Base-by-base conservation (phyloP, 35 echinoderm and acorn worm species). In the Eucidaris tribuloides region DNA sequence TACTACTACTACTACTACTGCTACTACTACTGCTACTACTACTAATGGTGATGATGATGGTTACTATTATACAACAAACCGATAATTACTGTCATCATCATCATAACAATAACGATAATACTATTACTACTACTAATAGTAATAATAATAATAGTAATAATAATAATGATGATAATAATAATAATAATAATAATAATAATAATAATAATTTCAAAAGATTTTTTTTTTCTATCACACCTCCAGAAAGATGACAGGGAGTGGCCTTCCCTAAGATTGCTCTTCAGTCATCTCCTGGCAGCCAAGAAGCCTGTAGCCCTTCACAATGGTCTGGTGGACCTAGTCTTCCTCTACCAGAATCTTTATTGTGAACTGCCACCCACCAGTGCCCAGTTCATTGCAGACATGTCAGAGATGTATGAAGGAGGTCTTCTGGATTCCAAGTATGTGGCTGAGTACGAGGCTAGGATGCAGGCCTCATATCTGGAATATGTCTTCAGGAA, bases 401-500 rank as follows among this genome's bases (percentile, higher is more conserved):
- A 99, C 45, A 45, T 93, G 19, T 86, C 82, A n/a, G 96, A 99
- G 87, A 93, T 99, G 79, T 99, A 85, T 52, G 22, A 44, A 7
- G 91, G 87, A 24, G 96, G 96, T 11, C 41, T 99, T 30, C 87
- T 93, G 22, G 96, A 99, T 52, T 90, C 96, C 65, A 99, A 99
- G 42, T 99, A 93, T 61, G 79, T 99, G 27, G 96, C 96, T 29
- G 96, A 99, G 59, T 99, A 90, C 65, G 70, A 82, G n/a, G 87
- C 86, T 7, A 52, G 85, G n/a, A 90, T 99, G 79, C 70, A 55
- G 14, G 86, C 96, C 31, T 93, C 89, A 7, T 99, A 99, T 45
- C 48, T 99, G 84, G 96, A 99, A 63, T 99, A 93, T 81, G 96
- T 93, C 46, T 99, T 99, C 65, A 86, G 96, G 44, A 93, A 82